Conservation (phyloP, 2,888 invertebrate species). For the Drosophila kokeensis region DNA sequence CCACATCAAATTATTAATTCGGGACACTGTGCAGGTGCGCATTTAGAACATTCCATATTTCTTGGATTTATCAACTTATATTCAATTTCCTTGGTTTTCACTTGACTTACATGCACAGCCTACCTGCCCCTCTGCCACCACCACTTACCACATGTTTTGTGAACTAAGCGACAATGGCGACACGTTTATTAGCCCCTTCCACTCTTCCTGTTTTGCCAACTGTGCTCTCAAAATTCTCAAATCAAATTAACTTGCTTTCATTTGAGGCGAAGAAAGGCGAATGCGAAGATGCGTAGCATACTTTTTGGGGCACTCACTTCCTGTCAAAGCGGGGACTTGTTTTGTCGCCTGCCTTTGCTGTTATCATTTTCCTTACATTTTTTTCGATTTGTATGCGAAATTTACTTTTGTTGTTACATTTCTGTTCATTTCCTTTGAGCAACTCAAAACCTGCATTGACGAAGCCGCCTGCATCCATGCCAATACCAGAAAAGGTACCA, state of each 20-base stretch:
- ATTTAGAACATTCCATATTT: conserved; percentile 41
- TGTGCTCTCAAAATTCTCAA: conserved; percentile 63
- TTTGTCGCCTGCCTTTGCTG: conserved; percentile 20
- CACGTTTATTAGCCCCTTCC: conserved; percentile 62
- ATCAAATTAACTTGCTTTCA: conserved; percentile 77
- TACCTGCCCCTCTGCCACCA: neutral
- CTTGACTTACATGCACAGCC: conserved; percentile 36
- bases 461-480: conserved; percentile 30
- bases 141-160: conserved; percentile 32
- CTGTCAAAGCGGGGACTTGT: conserved; percentile 32
- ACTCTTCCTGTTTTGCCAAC: conserved; percentile 35
- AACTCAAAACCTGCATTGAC: conserved; percentile 65
- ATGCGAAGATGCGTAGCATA: conserved; percentile 35
- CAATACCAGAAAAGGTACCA: conserved; percentile 13
- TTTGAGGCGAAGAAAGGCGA: conserved; percentile 50
- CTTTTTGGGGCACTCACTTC: conserved; percentile 42
- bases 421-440: conserved; percentile 72
- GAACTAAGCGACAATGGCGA: conserved; percentile 63
- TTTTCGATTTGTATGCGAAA: conserved; percentile 52
- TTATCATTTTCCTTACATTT: conserved; percentile 2
- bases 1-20: neutral
- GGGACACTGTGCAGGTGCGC: conserved; percentile 37
- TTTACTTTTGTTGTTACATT: conserved; percentile 67
- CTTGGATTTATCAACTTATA: conserved; percentile 61
- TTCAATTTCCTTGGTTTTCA: conserved; percentile 67